Percentiles rank a stretch among this genome's conserved stretches.
Evolutionary conservation across 1,140 invertebrate species (phyloP).

Genomic region (Micrasema minimum): DNA sequence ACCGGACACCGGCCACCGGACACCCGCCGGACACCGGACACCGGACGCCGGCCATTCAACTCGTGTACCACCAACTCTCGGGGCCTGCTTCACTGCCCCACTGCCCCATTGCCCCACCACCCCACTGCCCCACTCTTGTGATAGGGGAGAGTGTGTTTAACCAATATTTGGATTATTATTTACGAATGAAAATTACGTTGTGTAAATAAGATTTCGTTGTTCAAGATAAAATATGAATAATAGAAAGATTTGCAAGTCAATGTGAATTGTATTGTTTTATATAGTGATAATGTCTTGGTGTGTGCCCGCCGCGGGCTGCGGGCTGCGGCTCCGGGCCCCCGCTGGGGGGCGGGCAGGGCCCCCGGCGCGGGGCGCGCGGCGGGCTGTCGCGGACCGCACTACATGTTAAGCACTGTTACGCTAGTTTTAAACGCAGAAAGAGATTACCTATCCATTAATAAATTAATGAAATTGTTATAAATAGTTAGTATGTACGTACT

Average conservation of each 20-base stretch:
- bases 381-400: slow-evolving; percentile 46
- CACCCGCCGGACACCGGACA: background rate
- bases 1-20: slow-evolving; percentile 8
- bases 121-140: slow-evolving; percentile 29
- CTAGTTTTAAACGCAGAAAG: slow-evolving; percentile 56
- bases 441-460: slow-evolving; percentile 55
- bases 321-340: slow-evolving; percentile 18
- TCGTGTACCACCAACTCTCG: no score
- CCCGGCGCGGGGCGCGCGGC: slow-evolving; percentile 14
- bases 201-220: slow-evolving; percentile 56
- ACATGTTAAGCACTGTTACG: slow-evolving; percentile 57
- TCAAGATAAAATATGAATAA: slow-evolving; percentile 47
- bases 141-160: slow-evolving; percentile 48
- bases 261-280: slow-evolving; percentile 54
- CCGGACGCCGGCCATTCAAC: background rate
- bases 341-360: slow-evolving; percentile 24
- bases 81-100: no score
- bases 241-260: slow-evolving; percentile 51
- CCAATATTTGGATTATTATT: slow-evolving; percentile 39
- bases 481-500: slow-evolving; percentile 57
- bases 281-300: slow-evolving; percentile 51
- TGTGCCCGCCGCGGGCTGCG: slow-evolving; percentile 39
- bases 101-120: no score
- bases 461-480: slow-evolving; percentile 58
- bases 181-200: slow-evolving; percentile 48